phyloP scores from a whole-genome alignment of 1,140 invertebrate genomes.

The Mactra quadrangularis region DNA sequence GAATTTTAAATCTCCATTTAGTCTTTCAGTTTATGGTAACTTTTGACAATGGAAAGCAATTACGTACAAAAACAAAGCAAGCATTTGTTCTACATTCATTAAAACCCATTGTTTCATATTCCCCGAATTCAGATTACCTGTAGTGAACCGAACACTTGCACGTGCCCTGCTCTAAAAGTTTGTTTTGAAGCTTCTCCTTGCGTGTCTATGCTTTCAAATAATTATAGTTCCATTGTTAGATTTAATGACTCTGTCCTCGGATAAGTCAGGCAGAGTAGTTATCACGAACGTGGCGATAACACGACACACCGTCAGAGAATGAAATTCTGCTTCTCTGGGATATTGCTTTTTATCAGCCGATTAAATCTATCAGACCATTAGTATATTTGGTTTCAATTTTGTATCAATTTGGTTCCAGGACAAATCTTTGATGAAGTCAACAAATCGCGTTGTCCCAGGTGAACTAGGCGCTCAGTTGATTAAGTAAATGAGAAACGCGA shows the following conservation, averaged over 20 bases:
- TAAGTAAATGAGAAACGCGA: conserved; percentile 46
- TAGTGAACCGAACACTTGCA: not conserved
- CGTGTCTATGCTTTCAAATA: conserved; percentile 42
- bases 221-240: conserved; percentile 46
- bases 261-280: conserved; percentile 44
- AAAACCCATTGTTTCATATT: no score
- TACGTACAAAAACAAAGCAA: no score
- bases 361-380: conserved; percentile 49
- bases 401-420: conserved; percentile 56
- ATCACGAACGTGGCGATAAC: conserved; percentile 40
- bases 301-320: conserved; percentile 44
- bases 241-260: conserved; percentile 40
- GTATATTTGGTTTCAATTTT: conserved; percentile 62
- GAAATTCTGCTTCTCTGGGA: conserved; percentile 13
- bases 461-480: conserved; percentile 48
- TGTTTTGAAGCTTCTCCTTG: conserved; percentile 9
- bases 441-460: conserved; percentile 55
- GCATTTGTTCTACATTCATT: no score
- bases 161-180: conserved; percentile 10
- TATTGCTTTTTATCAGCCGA: conserved; percentile 48
- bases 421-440: conserved; percentile 55
- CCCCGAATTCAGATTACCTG: conserved; percentile 43
- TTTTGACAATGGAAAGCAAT: no score
- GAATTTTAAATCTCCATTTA: no score
- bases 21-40: no score